Conservation (phyloP, 1,140 invertebrate genomes). For the Diorhabda carinulata region DNA sequence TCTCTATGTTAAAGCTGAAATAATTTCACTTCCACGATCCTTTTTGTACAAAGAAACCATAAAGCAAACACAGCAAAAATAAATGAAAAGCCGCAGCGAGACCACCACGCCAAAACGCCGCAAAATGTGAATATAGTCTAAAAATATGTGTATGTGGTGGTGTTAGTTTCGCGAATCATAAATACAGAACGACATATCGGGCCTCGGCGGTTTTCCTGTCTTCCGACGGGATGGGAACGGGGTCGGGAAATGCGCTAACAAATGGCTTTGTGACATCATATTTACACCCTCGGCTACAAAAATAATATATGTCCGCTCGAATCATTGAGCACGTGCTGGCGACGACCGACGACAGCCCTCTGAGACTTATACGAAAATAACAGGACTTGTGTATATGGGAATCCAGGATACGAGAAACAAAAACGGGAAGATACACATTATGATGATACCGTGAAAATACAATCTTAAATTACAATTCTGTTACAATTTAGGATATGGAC, state of each 20-base stretch:
- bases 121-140: neutral
- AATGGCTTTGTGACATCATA: constrained; percentile 50
- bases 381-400: constrained; percentile 1
- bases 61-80: neutral
- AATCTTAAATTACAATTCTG: too few relatives aligned
- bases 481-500: too few relatives aligned
- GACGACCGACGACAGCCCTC: constrained; percentile 27
- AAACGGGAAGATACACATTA: neutral
- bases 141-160: constrained; percentile 2
- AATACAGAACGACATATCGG: constrained; percentile 47
- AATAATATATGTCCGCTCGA: constrained; percentile 50
- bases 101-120: neutral
- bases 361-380: constrained; percentile 19
- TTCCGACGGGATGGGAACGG: constrained; percentile 39
- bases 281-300: constrained; percentile 49
- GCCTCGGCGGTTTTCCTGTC: constrained; percentile 44
- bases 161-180: constrained; percentile 34
- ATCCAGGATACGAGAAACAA: neutral
- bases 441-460: too few relatives aligned
- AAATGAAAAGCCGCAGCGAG: neutral
- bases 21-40: neutral
- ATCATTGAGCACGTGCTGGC: constrained; percentile 46
- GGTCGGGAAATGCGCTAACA: constrained; percentile 46
- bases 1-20: neutral
- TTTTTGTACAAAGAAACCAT: neutral